Evolutionary conservation across 2,888 invertebrate species (phyloP).

Genomic region (Dicranocentrus wangi): DNA sequence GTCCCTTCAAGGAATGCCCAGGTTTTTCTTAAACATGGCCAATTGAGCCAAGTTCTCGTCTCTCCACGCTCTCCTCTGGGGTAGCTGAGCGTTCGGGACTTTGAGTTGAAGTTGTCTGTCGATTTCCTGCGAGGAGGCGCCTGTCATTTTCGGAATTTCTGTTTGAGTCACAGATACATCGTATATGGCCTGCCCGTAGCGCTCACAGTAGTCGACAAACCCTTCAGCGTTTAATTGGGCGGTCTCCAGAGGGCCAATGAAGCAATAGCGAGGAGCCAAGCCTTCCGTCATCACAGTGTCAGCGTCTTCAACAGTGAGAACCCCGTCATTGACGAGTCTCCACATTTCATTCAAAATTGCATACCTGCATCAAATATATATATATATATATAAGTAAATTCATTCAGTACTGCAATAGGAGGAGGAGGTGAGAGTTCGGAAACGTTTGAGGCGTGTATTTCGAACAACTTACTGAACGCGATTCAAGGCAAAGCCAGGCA

Average conservation of each 20-base stretch:
- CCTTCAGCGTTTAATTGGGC: slow-evolving; percentile 96
- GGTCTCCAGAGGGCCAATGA: slow-evolving; percentile 94
- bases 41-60: slow-evolving; percentile 88
- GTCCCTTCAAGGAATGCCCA: slow-evolving; percentile 55
- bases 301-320: slow-evolving; percentile 90
- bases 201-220: slow-evolving; percentile 80
- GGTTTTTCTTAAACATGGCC: slow-evolving; percentile 84
- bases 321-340: slow-evolving; percentile 87
- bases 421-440: too few species aligned
- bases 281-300: slow-evolving; percentile 96
- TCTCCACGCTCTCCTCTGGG: slow-evolving; percentile 85
- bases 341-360: slow-evolving; percentile 93
- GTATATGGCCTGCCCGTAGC: slow-evolving; percentile 79
- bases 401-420: too few species aligned
- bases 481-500: slow-evolving; percentile 94
- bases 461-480: slow-evolving; percentile 93
- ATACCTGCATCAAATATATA: slow-evolving; percentile 76
- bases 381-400: not conserved
- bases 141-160: slow-evolving; percentile 83
- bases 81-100: slow-evolving; percentile 84
- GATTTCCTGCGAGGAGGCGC: slow-evolving; percentile 81
- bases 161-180: slow-evolving; percentile 84
- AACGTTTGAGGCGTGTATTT: too few species aligned
- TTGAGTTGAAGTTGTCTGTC: slow-evolving; percentile 83
- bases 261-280: slow-evolving; percentile 95